Evolutionary conservation across 2,888 invertebrate species (phyloP).

Genomic region (Athrips mouffetella): DNA sequence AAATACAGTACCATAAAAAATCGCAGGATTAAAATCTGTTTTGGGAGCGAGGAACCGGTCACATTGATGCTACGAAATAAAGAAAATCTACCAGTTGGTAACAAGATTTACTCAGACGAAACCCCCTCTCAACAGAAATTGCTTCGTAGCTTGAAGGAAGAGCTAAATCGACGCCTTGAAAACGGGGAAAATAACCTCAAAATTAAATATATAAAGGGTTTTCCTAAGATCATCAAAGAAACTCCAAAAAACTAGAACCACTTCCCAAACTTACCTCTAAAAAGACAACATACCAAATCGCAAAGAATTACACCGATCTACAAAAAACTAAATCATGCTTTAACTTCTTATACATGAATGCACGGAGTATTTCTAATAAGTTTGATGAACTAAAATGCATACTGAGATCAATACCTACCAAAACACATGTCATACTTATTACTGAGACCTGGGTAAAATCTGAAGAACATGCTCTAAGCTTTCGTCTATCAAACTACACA

Average conservation of each 20-base stretch:
- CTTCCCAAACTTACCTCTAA: background rate
- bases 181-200: too few species aligned
- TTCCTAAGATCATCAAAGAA: too few species aligned
- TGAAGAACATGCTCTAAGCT: constrained; percentile 16
- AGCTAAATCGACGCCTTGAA: too few species aligned
- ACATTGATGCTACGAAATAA: too few species aligned
- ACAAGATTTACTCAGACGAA: too few species aligned
- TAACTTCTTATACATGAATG: background rate
- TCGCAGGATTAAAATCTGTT: too few species aligned
- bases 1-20: too few species aligned
- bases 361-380: constrained; percentile 3
- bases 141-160: too few species aligned
- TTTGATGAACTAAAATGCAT: constrained; percentile 6
- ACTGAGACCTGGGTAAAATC: constrained; percentile 7
- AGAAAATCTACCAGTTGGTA: too few species aligned
- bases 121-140: too few species aligned
- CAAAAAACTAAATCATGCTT: background rate
- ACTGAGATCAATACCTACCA: background rate
- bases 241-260: constrained; percentile 10
- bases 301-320: background rate
- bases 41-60: too few species aligned
- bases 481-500: constrained; percentile 22
- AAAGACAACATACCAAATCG: background rate
- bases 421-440: background rate
- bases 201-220: too few species aligned